A percentile compares a stretch with the other conserved stretches of the same genome.
phyloP scores from a whole-genome alignment of 2,797 vertebrate genomes.

The Diglossa cyanea region DNA sequence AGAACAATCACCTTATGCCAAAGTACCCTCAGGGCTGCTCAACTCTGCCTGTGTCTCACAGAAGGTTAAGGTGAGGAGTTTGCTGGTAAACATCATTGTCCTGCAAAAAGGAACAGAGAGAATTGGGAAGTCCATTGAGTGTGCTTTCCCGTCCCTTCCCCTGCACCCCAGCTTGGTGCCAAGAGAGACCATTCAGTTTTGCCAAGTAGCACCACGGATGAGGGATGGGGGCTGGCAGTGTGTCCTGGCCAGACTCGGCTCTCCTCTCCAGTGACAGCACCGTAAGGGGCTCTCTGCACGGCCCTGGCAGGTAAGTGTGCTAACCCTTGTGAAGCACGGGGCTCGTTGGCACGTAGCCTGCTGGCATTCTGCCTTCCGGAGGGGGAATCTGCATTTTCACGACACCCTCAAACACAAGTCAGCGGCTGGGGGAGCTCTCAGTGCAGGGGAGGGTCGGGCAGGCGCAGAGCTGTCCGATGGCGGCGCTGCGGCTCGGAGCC shows the following conservation, averaged over 20 bases:
- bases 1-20: not conserved
- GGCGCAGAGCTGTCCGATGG: not conserved
- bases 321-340: accelerated
- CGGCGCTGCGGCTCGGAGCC: not conserved
- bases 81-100: not conserved
- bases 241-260: not conserved
- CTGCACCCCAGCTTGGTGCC: not conserved
- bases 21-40: not conserved
- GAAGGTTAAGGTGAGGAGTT: not conserved
- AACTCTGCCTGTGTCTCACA: not conserved
- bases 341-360: accelerated
- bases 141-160: not conserved
- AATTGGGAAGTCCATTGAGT: not conserved
- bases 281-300: accelerated
- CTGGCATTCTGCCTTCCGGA: not conserved
- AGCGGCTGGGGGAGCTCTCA: not conserved
- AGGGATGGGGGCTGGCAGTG: not conserved
- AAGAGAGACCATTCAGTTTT: not conserved
- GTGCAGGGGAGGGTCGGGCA: not conserved
- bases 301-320: accelerated
- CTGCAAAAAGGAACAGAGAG: not conserved
- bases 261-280: not conserved
- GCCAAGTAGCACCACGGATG: not conserved
- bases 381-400: not conserved
- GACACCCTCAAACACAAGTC: not conserved